phyloP scores from a whole-genome alignment of 2,797 vertebrate genomes.

The Myioborus melanocephalus region DNA sequence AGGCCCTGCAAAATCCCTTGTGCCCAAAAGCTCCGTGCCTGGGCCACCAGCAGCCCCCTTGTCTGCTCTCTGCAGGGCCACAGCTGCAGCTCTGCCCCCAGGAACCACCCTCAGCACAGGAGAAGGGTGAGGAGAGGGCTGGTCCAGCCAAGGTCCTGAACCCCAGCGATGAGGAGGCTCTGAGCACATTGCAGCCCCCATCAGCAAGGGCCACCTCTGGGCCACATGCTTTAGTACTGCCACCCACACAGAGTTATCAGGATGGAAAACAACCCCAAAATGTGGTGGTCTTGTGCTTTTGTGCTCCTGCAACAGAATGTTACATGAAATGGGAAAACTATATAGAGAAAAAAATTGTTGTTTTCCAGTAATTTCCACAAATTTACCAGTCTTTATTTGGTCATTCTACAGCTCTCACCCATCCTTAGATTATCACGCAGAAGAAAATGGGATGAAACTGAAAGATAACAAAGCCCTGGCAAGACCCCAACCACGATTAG shows the following conservation, averaged over 20 bases:
- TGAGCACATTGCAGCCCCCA: background rate
- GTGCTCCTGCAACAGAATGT: background rate
- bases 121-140: background rate
- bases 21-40: fast-evolving
- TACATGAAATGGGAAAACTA: background rate
- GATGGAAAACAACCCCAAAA: background rate
- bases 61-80: background rate
- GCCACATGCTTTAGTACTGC: fast-evolving
- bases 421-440: background rate
- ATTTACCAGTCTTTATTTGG: conserved; percentile 1
- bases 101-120: background rate
- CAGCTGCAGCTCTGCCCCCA: background rate
- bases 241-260: background rate
- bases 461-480: conserved; percentile 9
- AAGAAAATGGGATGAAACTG: conserved; percentile 1
- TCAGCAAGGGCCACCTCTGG: background rate
- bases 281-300: background rate
- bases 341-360: background rate
- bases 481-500: background rate
- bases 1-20: background rate
- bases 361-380: background rate
- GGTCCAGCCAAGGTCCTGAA: fast-evolving
- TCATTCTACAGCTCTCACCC: background rate
- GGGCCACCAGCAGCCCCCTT: background rate
- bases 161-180: background rate